phyloP scores from a whole-genome alignment of 2,888 invertebrate genomes.

The Protophormia terraenovae region DNA sequence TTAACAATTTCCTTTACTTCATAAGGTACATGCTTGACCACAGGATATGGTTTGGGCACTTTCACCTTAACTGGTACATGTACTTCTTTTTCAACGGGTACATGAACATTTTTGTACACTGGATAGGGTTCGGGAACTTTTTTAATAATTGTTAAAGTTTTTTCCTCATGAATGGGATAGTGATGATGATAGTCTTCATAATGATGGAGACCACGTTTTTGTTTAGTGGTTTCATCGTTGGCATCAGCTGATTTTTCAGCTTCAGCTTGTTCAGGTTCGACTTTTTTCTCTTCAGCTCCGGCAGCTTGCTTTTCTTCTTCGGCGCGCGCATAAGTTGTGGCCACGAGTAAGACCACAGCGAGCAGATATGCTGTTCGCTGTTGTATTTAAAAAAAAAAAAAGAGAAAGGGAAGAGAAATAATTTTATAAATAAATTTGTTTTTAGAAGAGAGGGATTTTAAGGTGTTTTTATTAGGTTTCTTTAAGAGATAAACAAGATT shows the following conservation, averaged over 20 bases:
- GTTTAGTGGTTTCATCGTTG: constrained; percentile 86
- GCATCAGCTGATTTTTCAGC: constrained; percentile 72
- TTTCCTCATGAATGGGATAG: constrained; percentile 82
- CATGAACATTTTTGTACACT: constrained; percentile 84
- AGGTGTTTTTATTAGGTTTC: not conserved
- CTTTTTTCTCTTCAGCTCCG: constrained; percentile 80
- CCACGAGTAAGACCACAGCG: constrained; percentile 84
- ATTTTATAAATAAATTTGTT: not conserved
- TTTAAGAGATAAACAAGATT: too few relatives aligned
- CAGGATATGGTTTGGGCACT: constrained; percentile 88
- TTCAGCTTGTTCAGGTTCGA: constrained; percentile 73
- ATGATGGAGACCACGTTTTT: constrained; percentile 87
- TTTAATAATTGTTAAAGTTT: constrained; percentile 88
- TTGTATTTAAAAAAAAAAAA: not conserved
- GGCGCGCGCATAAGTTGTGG: constrained; percentile 79
- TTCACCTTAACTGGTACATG: constrained; percentile 85
- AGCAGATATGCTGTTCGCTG: constrained; percentile 81
- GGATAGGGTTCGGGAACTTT: constrained; percentile 88
- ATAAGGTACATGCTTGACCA: constrained; percentile 86
- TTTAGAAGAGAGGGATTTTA: not conserved
- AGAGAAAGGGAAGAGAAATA: not conserved
- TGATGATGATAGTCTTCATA: constrained; percentile 81
- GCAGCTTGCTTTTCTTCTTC: constrained; percentile 85
- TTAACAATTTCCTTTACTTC: constrained; percentile 90
- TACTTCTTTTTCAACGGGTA: constrained; percentile 85